Evolutionary conservation across 2,113 vertebrate species (phyloP).

Genomic region (Spea bombifrons): DNA sequence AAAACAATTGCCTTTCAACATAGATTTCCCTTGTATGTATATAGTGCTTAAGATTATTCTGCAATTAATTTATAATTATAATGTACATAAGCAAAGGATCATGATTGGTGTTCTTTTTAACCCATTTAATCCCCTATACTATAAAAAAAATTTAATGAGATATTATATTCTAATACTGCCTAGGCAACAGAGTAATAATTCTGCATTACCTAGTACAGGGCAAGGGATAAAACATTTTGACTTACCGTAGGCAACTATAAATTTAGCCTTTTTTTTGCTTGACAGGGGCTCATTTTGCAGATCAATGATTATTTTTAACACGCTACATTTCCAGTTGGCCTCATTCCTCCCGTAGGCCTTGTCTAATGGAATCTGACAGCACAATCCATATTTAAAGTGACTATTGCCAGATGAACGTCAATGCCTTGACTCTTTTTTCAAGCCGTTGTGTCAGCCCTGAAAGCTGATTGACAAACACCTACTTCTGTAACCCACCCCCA

Average conservation of each 20-base stretch:
- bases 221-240: neutral
- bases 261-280: constrained; percentile 32
- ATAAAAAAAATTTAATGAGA: too few species aligned
- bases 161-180: neutral
- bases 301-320: constrained; percentile 49
- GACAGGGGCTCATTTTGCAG: constrained; percentile 50
- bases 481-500: neutral
- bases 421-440: constrained; percentile 30
- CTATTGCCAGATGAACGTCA: constrained; percentile 31
- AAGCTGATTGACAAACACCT: constrained; percentile 42
- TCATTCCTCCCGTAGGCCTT: constrained; percentile 35
- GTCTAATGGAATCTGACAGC: constrained; percentile 43
- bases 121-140: too few species aligned
- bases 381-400: constrained; percentile 40
- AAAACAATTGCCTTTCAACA: too few species aligned
- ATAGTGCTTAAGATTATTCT: too few species aligned
- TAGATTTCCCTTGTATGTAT: too few species aligned
- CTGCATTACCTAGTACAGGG: neutral
- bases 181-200: neutral
- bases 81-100: too few species aligned
- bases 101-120: too few species aligned
- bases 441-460: constrained; percentile 28
- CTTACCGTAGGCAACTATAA: constrained; percentile 26
- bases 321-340: constrained; percentile 37
- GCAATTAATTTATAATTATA: too few species aligned